These are phyloP conservation scores for Naja naja DNA, from an alignment of 2,113 vertebrate species.

Conservation along the genomic window DNA sequence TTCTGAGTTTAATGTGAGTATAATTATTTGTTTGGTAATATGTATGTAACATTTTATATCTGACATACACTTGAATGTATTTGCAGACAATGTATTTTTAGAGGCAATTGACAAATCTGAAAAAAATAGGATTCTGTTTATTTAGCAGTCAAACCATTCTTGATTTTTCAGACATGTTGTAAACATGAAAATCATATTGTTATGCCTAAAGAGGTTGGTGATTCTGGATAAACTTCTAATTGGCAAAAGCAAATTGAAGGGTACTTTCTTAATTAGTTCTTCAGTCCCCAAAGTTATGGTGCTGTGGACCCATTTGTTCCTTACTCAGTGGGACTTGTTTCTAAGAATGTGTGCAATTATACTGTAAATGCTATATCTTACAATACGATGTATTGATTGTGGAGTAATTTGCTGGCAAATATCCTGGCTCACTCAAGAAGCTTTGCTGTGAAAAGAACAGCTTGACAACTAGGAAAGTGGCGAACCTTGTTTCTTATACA, in stretches of 20 bases:
- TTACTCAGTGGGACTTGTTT: background rate
- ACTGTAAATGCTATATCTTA: background rate
- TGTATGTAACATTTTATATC: background rate
- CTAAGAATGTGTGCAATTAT: background rate
- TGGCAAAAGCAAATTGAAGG: background rate
- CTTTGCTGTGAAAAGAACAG: background rate
- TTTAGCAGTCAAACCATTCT: background rate
- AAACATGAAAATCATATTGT: background rate
- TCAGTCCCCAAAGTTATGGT: background rate
- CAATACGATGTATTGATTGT: background rate
- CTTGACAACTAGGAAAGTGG: background rate
- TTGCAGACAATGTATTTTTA: background rate
- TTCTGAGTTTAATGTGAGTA: background rate
- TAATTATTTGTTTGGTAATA: background rate
- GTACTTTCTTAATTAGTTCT: background rate
- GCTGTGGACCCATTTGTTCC: background rate
- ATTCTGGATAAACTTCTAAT: background rate
- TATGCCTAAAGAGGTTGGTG: background rate
- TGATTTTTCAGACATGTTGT: background rate
- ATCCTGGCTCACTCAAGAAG: conserved; percentile 23
- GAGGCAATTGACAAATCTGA: background rate
- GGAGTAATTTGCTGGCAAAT: background rate
- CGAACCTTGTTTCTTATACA: background rate
- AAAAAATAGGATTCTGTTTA: background rate
- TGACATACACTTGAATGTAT: background rate